Conservation (phyloP, 2,888 invertebrate species). For the Tipula confusa region DNA sequence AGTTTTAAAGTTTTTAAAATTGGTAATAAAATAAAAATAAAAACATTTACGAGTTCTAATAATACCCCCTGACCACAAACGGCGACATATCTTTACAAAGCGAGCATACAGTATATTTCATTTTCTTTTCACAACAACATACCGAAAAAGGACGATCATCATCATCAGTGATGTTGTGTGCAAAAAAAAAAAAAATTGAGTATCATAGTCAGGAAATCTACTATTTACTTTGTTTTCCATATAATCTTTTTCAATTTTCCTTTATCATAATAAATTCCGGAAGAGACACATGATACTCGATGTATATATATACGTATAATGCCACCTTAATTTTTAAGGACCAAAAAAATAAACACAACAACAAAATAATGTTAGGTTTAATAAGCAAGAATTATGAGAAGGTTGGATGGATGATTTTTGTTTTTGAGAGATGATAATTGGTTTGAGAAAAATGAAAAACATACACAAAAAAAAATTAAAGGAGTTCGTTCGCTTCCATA, state of each 20-base stretch:
- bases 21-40: too few species aligned
- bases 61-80: neutral
- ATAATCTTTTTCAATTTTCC: slow-evolving; percentile 20
- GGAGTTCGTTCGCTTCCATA: slow-evolving; percentile 20
- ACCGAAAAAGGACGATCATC: slow-evolving; percentile 1
- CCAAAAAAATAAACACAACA: neutral
- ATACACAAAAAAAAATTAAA: slow-evolving; percentile 12
- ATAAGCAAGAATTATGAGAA: slow-evolving; percentile 26
- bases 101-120: neutral
- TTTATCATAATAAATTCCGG: slow-evolving; percentile 25
- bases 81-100: neutral
- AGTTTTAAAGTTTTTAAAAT: too few species aligned
- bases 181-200: neutral
- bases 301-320: neutral
- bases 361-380: neutral
- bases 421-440: slow-evolving; percentile 27
- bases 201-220: slow-evolving; percentile 14
- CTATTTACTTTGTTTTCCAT: slow-evolving; percentile 20
- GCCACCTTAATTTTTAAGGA: slow-evolving; percentile 25
- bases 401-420: slow-evolving; percentile 28
- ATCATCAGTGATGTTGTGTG: slow-evolving; percentile 13
- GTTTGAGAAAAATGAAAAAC: slow-evolving; percentile 27
- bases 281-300: slow-evolving; percentile 1
- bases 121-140: neutral
- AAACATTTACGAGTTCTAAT: too few species aligned